A percentile compares a stretch with the other conserved stretches of the same genome.
phyloP scores from a whole-genome alignment of 2,888 invertebrate species.

The Hecatera dysodea region DNA sequence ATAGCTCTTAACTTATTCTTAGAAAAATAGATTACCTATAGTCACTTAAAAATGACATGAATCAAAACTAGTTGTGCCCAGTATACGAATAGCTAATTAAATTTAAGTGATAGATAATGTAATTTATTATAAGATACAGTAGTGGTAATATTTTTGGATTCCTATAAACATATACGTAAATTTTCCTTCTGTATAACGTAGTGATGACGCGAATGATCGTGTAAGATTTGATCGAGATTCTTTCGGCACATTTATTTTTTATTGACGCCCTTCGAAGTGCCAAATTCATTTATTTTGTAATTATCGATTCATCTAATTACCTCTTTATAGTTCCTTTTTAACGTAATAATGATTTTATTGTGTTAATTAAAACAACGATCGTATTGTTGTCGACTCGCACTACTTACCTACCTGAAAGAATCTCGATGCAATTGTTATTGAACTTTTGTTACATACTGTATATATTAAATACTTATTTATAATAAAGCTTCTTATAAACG shows the following conservation, averaged over 20 bases:
- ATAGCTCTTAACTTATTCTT: constrained; percentile 89
- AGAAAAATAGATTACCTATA: constrained; percentile 89
- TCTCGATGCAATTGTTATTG: constrained; percentile 80
- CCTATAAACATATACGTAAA: constrained; percentile 91
- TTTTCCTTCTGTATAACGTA: constrained; percentile 83
- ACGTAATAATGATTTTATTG: constrained; percentile 71
- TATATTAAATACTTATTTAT: constrained; percentile 83
- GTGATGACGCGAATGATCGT: constrained; percentile 62
- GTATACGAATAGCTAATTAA: constrained; percentile 90
- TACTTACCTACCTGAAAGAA: constrained; percentile 78
- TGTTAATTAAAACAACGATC: constrained; percentile 69
- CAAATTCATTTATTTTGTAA: constrained; percentile 83
- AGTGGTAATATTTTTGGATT: constrained; percentile 91
- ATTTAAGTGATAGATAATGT: constrained; percentile 82
- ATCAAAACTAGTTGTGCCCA: constrained; percentile 91
- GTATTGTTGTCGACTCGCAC: constrained; percentile 53
- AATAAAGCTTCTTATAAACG: constrained; percentile 72
- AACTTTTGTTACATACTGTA: constrained; percentile 85
- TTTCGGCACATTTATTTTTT: constrained; percentile 77
- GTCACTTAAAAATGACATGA: constrained; percentile 90
- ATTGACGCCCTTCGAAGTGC: constrained; percentile 83
- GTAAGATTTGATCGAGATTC: constrained; percentile 83
- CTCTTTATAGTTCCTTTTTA: constrained; percentile 80
- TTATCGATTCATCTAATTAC: constrained; percentile 78
- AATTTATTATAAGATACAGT: constrained; percentile 91